A percentile compares a stretch with the other conserved stretches of the same genome.
phyloP scores from a whole-genome alignment of 2,797 vertebrate genomes.

The Cynopterus sphinx region DNA sequence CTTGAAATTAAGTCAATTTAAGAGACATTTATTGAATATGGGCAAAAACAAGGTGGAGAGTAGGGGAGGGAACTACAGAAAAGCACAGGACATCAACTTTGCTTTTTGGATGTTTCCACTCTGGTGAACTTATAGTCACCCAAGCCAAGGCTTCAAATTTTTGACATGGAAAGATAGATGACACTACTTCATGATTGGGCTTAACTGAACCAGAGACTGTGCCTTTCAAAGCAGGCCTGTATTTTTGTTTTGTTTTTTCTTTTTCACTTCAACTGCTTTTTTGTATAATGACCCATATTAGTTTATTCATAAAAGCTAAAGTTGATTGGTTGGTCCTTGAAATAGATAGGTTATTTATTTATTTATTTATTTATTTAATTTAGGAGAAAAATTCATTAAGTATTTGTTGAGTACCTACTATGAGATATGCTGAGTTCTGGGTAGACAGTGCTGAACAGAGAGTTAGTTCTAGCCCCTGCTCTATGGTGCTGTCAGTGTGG shows the following conservation, averaged over 20 bases:
- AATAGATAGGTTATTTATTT: background rate
- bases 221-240: background rate
- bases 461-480: background rate
- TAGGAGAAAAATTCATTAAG: background rate
- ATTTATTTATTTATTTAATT: background rate
- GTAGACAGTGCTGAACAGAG: background rate
- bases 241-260: no score
- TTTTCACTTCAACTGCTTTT: background rate
- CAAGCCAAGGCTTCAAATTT: background rate
- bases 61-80: background rate
- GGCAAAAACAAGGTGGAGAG: background rate
- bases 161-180: background rate
- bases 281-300: background rate
- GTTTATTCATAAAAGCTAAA: background rate
- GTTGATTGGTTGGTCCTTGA: background rate
- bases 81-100: background rate
- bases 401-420: background rate
- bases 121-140: background rate
- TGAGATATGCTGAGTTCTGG: background rate
- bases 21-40: background rate
- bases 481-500: background rate
- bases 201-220: background rate
- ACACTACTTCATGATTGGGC: background rate
- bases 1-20: slow-evolving; percentile 25
- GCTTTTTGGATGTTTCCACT: background rate